These are phyloP conservation scores for Koerneria pararmatus DNA, from an alignment of 2,888 invertebrate genomes.

Conservation along the genomic window DNA sequence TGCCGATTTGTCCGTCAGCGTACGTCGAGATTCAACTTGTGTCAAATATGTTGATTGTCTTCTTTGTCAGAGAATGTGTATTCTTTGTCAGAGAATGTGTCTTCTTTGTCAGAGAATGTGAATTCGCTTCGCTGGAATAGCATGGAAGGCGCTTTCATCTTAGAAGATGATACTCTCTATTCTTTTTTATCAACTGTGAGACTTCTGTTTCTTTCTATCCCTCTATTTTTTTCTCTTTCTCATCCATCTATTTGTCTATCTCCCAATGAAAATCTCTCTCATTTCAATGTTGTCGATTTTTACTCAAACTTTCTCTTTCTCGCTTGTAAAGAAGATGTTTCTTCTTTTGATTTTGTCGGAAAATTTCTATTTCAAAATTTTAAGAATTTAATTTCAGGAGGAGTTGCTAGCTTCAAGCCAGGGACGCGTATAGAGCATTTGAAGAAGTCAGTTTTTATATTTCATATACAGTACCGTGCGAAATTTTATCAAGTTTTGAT, in stretches of 20 bases:
- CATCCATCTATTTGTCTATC: neutral
- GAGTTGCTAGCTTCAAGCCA: constrained; percentile 59
- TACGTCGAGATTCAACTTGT: too few species aligned
- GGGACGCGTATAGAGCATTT: constrained; percentile 57
- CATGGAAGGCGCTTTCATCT: too few species aligned
- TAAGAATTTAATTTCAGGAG: constrained; percentile 41
- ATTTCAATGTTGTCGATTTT: neutral
- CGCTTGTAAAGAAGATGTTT: neutral
- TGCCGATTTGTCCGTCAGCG: too few species aligned
- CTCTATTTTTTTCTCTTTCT: constrained; percentile 21
- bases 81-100: too few species aligned
- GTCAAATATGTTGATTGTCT: too few species aligned
- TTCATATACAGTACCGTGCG: too few species aligned
- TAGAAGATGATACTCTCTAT: too few species aligned
- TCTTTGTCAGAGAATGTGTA: too few species aligned
- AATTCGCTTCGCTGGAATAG: too few species aligned
- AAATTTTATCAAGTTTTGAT: too few species aligned
- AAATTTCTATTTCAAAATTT: neutral
- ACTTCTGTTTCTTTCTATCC: neutral
- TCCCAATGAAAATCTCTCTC: neutral
- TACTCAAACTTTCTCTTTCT: neutral
- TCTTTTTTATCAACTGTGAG: neutral
- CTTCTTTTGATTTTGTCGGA: neutral
- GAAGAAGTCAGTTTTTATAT: constrained; percentile 49
- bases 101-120: too few species aligned